Base-by-base conservation (phyloP, 2,113 vertebrate species). In the Chlorocebus sabaeus region DNA sequence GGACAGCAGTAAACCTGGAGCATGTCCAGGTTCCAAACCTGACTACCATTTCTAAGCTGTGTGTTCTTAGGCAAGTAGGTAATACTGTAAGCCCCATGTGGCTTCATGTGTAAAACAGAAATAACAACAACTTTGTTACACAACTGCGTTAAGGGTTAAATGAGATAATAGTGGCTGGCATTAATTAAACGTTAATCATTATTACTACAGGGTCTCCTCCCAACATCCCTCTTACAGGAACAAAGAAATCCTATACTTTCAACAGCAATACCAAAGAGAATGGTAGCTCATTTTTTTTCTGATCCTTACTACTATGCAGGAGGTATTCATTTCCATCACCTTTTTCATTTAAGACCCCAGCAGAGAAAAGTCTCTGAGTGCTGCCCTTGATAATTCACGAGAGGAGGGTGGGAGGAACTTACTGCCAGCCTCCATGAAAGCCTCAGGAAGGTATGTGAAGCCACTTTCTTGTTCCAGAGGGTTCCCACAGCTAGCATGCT, bases 401-500 rank as follows among this genome's bases (percentile, higher is more conserved):
- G 59, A 98, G 87, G 35, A 93, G 38, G 98, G 92, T 96, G 93
- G 98, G 97, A 95, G 95, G 97, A 94, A 98, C 99, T 99, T 98
- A 99, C 99, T 99, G 98, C 99, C 99, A 95, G 99, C 99, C 96
- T 99, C 99, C 99, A 99, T 99, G 98, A 99, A 99, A 59, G 98
- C 99, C 98, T 99, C 99, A 12, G 99, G 99, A 96, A 99, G 99
- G 98, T 99, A 99, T 0, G 99, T 99, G 98, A 99, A 99, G 64
- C 99, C 99, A 0, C 99, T 99, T 93, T 99, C 99, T 88, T 99
- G 99, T 97, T 99, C 99, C 98, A 99, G 98, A 0, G 99, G 98
- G 96, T 99, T 99, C 95, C 99, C 99, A 93, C 99, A 99, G 99
- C 99, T 99, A 23, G 99, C 99, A 0, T 99, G 99, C 98, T 99